Conservation (phyloP, 2,797 vertebrate genomes). For the Muscicapa comitata region DNA sequence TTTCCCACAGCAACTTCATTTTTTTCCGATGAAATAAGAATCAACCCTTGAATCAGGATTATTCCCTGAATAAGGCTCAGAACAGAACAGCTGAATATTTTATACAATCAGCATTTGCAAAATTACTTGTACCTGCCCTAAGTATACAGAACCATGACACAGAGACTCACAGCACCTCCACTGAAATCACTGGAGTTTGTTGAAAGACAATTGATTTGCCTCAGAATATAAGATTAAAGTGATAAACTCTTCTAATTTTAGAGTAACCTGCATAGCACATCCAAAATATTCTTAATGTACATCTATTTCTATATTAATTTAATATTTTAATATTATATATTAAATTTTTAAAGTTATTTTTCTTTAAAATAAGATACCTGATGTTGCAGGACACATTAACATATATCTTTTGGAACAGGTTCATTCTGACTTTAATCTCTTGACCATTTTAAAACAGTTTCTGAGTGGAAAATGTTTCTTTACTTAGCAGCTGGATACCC, state of each 20-base stretch:
- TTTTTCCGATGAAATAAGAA: background rate
- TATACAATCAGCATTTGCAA: background rate
- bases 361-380: background rate
- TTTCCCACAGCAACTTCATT: background rate
- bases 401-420: background rate
- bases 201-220: background rate
- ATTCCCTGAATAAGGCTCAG: background rate
- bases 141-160: rapidly evolving
- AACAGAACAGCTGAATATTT: background rate
- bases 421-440: background rate
- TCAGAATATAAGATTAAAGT: background rate
- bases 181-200: background rate
- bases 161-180: background rate
- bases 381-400: background rate
- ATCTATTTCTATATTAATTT: background rate
- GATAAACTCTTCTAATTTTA: background rate
- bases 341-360: background rate
- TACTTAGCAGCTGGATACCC: background rate
- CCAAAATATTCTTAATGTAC: background rate
- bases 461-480: conserved; percentile 33
- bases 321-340: background rate
- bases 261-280: background rate
- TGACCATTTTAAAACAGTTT: background rate
- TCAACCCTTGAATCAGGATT: background rate
- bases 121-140: background rate